Conservation (phyloP, 2,797 vertebrate species). For the Tauraco hartlaubi region DNA sequence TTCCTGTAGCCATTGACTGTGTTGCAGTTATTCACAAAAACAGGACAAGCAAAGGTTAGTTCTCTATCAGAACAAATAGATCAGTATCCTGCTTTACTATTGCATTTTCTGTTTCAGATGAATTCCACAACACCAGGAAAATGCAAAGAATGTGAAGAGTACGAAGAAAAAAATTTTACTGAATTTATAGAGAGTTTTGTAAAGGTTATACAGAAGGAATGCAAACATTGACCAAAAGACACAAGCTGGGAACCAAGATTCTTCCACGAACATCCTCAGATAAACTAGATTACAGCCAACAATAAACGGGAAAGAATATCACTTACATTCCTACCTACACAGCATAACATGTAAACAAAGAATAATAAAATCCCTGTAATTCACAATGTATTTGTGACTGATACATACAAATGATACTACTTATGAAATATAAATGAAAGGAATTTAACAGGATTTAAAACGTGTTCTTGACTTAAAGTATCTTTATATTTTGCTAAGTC, state of each 20-base stretch:
- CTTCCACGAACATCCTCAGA: background rate
- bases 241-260: background rate
- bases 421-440: background rate
- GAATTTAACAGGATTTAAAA: background rate
- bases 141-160: slow-evolving; percentile 88
- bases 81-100: background rate
- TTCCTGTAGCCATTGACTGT: background rate
- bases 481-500: background rate
- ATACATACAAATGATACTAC: background rate
- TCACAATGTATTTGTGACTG: background rate
- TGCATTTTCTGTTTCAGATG: slow-evolving; percentile 75
- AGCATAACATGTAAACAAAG: background rate
- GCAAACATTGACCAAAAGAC: slow-evolving; percentile 17
- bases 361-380: background rate
- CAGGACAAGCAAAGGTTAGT: background rate
- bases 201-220: slow-evolving; percentile 52
- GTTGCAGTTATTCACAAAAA: background rate
- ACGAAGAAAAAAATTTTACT: slow-evolving; percentile 77
- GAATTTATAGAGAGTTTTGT: slow-evolving; percentile 81
- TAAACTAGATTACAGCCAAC: background rate
- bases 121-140: slow-evolving; percentile 32
- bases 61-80: background rate
- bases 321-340: background rate
- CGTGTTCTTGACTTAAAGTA: background rate
- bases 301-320: background rate